phyloP scores from a whole-genome alignment of 2,888 invertebrate genomes.

The Sinopyrophorus schimmeli region DNA sequence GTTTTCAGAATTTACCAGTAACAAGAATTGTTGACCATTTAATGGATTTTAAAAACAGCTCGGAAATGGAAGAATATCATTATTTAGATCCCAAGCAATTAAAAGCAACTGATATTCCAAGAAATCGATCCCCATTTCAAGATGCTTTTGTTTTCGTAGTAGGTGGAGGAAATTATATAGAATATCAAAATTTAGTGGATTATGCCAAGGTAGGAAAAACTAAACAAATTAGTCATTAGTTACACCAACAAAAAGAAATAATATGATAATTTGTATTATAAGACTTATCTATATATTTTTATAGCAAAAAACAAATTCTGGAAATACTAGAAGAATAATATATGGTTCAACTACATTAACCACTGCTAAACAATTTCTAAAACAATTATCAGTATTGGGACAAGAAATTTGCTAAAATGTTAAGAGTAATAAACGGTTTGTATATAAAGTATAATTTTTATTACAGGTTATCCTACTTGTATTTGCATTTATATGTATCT shows the following conservation, averaged over 20 bases:
- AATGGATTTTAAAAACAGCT: conserved; percentile 78
- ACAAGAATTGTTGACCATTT: conserved; percentile 90
- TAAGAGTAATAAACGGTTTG: not conserved
- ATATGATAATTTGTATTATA: conserved; percentile 9
- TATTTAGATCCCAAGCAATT: conserved; percentile 96
- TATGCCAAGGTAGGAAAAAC: conserved; percentile 87
- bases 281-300: conserved; percentile 44
- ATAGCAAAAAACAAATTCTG: conserved; percentile 74
- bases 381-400: conserved; percentile 82
- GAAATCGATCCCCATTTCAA: conserved; percentile 73
- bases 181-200: conserved; percentile 97
- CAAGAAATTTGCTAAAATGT: conserved; percentile 65
- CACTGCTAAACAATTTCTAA: conserved; percentile 92
- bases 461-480: no score
- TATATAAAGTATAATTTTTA: conserved; percentile 2
- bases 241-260: no score
- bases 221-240: no score
- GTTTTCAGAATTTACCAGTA: conserved; percentile 83
- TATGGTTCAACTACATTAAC: conserved; percentile 95
- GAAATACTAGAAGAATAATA: conserved; percentile 77
- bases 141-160: conserved; percentile 91
- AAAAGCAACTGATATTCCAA: conserved; percentile 68
- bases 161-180: conserved; percentile 97
- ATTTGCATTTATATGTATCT: conserved; percentile 6
- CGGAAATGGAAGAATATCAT: conserved; percentile 83